Evolutionary conservation across 2,888 invertebrate genomes (phyloP).

Genomic region (Malthinus flaveolus): DNA sequence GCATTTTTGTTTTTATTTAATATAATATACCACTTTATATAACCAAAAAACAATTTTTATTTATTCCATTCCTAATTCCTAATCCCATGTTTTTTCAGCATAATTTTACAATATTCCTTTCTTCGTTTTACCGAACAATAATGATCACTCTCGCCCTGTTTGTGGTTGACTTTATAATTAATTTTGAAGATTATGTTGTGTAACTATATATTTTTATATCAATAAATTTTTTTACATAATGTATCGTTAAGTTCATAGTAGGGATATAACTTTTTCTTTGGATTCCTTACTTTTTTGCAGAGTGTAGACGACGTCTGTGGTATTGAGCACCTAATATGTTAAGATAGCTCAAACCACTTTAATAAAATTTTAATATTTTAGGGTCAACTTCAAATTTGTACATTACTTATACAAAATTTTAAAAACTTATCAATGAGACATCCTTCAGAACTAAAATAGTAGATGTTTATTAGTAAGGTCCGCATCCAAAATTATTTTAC

Average conservation of each 20-base stretch:
- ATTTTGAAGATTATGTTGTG: constrained; percentile 50
- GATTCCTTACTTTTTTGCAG: too few species aligned
- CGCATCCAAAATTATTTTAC: background rate
- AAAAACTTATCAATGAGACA: too few species aligned
- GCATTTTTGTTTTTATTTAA: too few species aligned
- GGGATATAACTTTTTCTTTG: too few species aligned
- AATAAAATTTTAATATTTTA: too few species aligned
- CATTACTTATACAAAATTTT: too few species aligned
- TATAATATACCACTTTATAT: too few species aligned
- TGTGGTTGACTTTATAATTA: constrained; percentile 49
- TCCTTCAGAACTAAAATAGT: background rate
- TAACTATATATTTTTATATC: constrained; percentile 1
- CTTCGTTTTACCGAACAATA: constrained; percentile 39
- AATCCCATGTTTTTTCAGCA: constrained; percentile 40
- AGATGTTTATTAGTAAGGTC: background rate
- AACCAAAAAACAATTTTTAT: background rate
- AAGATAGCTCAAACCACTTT: too few species aligned
- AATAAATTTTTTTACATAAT: background rate
- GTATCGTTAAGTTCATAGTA: too few species aligned
- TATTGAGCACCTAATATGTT: too few species aligned
- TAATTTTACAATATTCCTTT: constrained; percentile 29
- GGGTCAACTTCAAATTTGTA: too few species aligned
- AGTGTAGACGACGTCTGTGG: too few species aligned
- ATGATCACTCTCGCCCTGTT: constrained; percentile 43
- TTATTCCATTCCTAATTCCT: constrained; percentile 8